phyloP scores from a whole-genome alignment of 2,888 invertebrate genomes.

The Ophion slaviceki region DNA sequence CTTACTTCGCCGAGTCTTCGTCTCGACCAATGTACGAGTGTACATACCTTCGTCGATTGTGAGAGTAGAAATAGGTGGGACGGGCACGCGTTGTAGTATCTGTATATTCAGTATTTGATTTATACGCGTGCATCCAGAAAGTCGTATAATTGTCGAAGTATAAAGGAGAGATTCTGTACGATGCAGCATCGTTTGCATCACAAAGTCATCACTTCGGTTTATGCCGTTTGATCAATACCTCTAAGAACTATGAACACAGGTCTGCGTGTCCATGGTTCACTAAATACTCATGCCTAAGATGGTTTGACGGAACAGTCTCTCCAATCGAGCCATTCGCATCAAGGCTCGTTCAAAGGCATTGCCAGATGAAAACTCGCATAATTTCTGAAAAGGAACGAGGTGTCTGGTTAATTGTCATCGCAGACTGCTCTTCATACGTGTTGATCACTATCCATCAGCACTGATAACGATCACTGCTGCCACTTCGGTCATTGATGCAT shows the following conservation, averaged over 20 bases:
- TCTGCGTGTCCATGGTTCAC: constrained; percentile 48
- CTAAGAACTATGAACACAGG: not conserved
- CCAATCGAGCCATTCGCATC: not conserved
- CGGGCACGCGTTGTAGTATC: not conserved
- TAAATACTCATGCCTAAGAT: constrained; percentile 68
- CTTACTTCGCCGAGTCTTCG: not conserved
- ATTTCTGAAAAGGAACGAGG: too few species aligned
- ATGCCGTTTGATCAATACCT: too few species aligned
- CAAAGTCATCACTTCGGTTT: not conserved
- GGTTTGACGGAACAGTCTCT: not conserved
- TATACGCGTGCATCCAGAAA: not conserved
- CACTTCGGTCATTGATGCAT: too few species aligned
- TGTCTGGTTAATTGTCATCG: too few species aligned
- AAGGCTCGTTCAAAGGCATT: not conserved
- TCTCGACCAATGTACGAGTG: not conserved
- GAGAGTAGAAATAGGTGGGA: not conserved
- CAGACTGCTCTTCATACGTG: too few species aligned
- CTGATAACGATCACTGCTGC: too few species aligned
- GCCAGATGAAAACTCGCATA: not conserved
- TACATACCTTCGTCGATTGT: not conserved
- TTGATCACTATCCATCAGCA: too few species aligned
- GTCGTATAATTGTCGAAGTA: not conserved
- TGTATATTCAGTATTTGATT: not conserved
- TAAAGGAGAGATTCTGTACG: not conserved
- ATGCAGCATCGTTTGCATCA: not conserved